phyloP scores from a whole-genome alignment of 2,888 invertebrate genomes.

The Melanotus villosus region DNA sequence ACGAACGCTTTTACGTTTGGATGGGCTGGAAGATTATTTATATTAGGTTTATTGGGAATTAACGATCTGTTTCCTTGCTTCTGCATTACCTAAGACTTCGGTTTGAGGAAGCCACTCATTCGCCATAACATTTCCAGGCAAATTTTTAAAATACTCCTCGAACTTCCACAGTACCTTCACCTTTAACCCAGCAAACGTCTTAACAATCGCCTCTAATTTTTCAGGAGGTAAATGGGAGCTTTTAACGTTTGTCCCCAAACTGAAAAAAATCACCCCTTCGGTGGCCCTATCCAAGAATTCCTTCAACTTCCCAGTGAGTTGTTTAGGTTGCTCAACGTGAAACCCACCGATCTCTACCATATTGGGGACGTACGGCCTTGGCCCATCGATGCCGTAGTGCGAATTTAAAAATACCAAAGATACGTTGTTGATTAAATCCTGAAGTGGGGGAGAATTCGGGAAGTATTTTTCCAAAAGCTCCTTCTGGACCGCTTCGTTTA shows the following conservation, averaged over 20 bases:
- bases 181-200: conserved; percentile 72
- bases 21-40: conserved; percentile 65
- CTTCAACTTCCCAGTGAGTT: conserved; percentile 46
- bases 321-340: conserved; percentile 53
- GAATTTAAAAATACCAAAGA: conserved; percentile 58
- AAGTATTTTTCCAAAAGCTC: conserved; percentile 54
- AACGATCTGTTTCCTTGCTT: too few species aligned
- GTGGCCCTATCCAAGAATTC: conserved; percentile 53
- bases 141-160: conserved; percentile 71
- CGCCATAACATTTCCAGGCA: conserved; percentile 72
- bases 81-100: conserved; percentile 54
- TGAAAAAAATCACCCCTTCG: conserved; percentile 57
- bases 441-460: conserved; percentile 54
- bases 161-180: conserved; percentile 79
- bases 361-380: conserved; percentile 59
- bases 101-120: conserved; percentile 78
- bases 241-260: conserved; percentile 56
- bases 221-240: conserved; percentile 49
- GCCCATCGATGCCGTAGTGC: conserved; percentile 57
- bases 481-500: conserved; percentile 45
- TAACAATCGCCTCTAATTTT: conserved; percentile 66
- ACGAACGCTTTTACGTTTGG: conserved; percentile 72
- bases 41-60: too few species aligned
- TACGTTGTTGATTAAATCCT: conserved; percentile 53
- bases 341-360: conserved; percentile 61